Evolutionary conservation across 2,113 vertebrate species (phyloP), one percentile per base, ranked within the genome.

Genomic region (Aviceda subcristata): DNA sequence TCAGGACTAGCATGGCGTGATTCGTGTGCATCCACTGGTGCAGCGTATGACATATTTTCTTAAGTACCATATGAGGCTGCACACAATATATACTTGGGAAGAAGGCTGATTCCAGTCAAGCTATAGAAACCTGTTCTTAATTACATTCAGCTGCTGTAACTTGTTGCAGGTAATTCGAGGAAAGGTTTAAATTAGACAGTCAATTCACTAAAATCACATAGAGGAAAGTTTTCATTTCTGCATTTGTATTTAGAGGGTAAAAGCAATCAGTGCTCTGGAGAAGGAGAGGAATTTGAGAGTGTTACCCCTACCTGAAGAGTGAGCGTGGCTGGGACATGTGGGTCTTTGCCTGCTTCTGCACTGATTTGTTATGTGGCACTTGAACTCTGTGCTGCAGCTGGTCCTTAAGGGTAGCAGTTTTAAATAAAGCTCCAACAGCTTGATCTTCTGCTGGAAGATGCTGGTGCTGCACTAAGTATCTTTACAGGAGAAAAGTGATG

Each of bases 291-390:
- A 53, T 32, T 80, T 38, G 36, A 43, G 43, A 72, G 36, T 18
- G 48, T 81, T 60, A 60, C 19, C 59, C 18, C 64, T 57, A 6
- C 69, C n/a, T 78, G 81, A 81, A 74, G n/a, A 63, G 48, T 21
- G 51, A 78, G 24, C 0, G 0, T 71, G 56, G 55, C 77, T 68
- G 74, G 0, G 5, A 56, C 3, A 0, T 6, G 2, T 43, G 57
- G 57, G 51, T 26, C 71, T 82, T 60, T 27, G 46, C 51, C 56
- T 59, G 50, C 45, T 36, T n/a, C 51, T 50, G 68, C 71, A 20
- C 38, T 51, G 30, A 21, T 67, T 38, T 50, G 38, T 74, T 55
- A 4, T 10, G 59, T 45, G 34, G 57, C 41, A n/a, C n/a, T 51
- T 36, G 69, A 82, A 56, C 55, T 66, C 76, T 8, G 19, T 66